These are phyloP conservation scores for Cephus pulcher DNA, from an alignment of 2,888 invertebrate species.

Conservation along the genomic window DNA sequence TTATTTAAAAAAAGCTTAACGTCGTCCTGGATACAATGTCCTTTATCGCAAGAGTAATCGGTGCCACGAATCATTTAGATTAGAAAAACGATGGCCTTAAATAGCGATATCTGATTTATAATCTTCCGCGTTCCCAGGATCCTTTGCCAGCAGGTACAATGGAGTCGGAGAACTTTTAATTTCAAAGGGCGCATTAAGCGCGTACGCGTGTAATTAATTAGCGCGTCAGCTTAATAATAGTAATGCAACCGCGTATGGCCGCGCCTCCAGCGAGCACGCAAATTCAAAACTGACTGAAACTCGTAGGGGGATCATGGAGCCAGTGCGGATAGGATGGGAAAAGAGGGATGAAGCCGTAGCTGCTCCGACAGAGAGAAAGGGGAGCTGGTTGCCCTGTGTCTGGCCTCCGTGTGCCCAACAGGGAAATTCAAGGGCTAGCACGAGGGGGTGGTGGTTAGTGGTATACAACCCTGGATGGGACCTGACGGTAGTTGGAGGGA, in stretches of 20 bases:
- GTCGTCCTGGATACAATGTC: neutral
- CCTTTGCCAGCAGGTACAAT: neutral
- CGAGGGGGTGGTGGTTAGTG: neutral
- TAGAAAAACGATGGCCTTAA: neutral
- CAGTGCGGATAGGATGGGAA: neutral
- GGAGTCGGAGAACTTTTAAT: slow-evolving; percentile 9
- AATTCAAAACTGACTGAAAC: slow-evolving; percentile 24
- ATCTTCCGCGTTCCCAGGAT: neutral
- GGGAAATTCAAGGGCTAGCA: neutral
- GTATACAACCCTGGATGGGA: neutral
- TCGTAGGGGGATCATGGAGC: neutral
- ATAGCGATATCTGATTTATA: neutral
- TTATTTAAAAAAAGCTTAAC: neutral
- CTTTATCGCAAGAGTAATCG: neutral
- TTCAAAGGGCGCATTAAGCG: slow-evolving; percentile 13
- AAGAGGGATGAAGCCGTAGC: neutral
- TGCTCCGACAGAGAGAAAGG: neutral
- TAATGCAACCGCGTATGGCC: slow-evolving; percentile 27
- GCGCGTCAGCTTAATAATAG: slow-evolving; percentile 35
- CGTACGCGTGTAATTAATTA: slow-evolving; percentile 31
- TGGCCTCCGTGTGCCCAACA: neutral
- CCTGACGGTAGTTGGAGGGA: neutral
- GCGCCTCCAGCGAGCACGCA: slow-evolving; percentile 29
- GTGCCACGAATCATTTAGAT: neutral
- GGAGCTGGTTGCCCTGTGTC: neutral